These are phyloP conservation scores for Nemopilema nomurai DNA, from an alignment of 30 jellyfish, hydroid and myxozoan genomes.

Conservation along the genomic window DNA sequence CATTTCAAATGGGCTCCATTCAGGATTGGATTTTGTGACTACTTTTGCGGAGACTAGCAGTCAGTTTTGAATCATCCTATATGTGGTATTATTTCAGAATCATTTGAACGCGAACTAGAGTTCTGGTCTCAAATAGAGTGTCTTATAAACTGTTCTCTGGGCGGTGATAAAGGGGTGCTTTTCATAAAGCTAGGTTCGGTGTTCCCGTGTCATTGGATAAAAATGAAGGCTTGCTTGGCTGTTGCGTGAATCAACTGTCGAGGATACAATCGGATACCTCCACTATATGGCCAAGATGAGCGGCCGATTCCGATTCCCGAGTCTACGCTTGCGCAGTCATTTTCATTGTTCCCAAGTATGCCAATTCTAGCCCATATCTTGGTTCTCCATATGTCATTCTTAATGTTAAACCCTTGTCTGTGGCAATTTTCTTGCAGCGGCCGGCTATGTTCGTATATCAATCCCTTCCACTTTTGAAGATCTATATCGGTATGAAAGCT, in stretches of 20 bases:
- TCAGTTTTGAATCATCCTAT: no score
- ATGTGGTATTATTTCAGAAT: no score
- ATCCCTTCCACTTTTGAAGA: neutral
- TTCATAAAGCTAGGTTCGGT: neutral
- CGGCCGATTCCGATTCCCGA: constrained; percentile 11
- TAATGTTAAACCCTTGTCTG: constrained; percentile 23
- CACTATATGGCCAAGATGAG: neutral
- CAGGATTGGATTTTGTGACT: no score
- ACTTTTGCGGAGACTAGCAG: no score
- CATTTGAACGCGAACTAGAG: no score
- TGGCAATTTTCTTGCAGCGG: constrained; percentile 6
- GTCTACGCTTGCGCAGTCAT: constrained; percentile 8
- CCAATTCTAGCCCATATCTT: neutral
- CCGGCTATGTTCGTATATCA: neutral
- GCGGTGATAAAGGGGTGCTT: no score
- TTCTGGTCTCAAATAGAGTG: no score
- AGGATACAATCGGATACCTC: neutral
- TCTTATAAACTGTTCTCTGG: no score
- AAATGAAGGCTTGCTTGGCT: neutral
- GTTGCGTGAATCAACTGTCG: neutral
- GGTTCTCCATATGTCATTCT: neutral
- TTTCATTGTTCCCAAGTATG: constrained; percentile 8
- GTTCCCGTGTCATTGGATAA: neutral
- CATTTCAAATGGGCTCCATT: no score
- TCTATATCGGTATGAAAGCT: neutral